Base-by-base conservation (phyloP, 2,888 invertebrate genomes). In the Tethea ocularis region DNA sequence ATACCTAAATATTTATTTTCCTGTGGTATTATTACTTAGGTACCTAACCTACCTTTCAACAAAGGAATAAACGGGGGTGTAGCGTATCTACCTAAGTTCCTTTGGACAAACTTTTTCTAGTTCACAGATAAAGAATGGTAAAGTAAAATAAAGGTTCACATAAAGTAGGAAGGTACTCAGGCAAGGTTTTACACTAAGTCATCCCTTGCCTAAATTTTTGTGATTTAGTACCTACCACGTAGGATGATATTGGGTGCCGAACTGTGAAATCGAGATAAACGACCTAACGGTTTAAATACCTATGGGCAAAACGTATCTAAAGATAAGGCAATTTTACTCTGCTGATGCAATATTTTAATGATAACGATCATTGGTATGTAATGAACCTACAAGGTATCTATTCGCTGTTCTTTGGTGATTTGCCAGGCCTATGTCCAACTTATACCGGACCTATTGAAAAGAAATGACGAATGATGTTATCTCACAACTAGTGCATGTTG, bases 391-490 rank as follows among this genome's bases (percentile, higher is more conserved):
- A n/a, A n/a, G n/a, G n/a, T n/a, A 54, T 20, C 20, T 33, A 5
- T 53, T 10, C n/a, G 22, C n/a, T 15, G n/a, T 36, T 29, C 20
- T 36, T 57, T 67, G 68, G 68, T 61, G 57, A 57, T 13, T 24
- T 22, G 64, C 68, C 68, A 70, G 52, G 36, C 51, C 22, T 53
- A 51, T 60, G 59, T 64, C 51, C 52, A 33, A 55, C 33, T 13
- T 24, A 24, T 23, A 55, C 23, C 52, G 38, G 55, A 23, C 52
- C 68, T 68, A 64, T 80, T 71, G 70, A 77, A 72, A 72, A 67
- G 70, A 71, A 74, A 74, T 82, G 78, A 80, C 74, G 70, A 61
- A 80, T 70, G 78, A 77, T 75, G 70, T 69, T 76, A 71, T 72
- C 70, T 71, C 60, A 67, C 60, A 74, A 72, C 26, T 6, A 26